Base-by-base conservation (phyloP, 2,888 invertebrate species). In the Acronicta leporina region DNA sequence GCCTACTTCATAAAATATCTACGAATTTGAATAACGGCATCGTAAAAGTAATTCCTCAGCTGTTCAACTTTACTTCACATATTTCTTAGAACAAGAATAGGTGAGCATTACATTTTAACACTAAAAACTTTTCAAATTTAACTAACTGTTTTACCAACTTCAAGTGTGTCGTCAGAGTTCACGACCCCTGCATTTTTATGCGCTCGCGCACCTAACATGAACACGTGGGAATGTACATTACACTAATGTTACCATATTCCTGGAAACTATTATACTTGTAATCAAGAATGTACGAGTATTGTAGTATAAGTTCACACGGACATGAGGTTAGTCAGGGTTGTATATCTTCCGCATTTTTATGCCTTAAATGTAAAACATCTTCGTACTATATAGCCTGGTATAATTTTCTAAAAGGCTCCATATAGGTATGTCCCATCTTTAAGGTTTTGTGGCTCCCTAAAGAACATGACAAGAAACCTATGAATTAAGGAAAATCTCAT, bases 111-210 rank as follows among this genome's bases (percentile, higher is more conserved):
- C 40, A 40, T 41, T 46, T 48, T 49, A 43, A 64, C 49, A 46
- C 35, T 49, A 56, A 59, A 69, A 63, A 38, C 45, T 38, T 56
- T 44, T 57, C 13, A 55, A 53, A 50, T 53, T 15, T 52, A 63
- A 35, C 13, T 35, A 35, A 59, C 54, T 56, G 54, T 55, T 63
- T 15, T 41, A 48, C 53, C 48, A 38, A 41, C 44, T 52, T 45
- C 58, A 66, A 62, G 53, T 56, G 66, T 75, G 69, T 69, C 66
- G 73, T 64, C 75, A 59, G 73, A 64, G 84, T 82, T 84, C 83
- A 80, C 75, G 84, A 83, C 82, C 80, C 68, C 63, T 67, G 66
- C 75, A 74, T 80, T 81, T 81, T 77, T 76, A 80, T 76, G 71
- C 68, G 67, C 60, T 61, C 47, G 68, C 69, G 60, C 69, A 67